phyloP scores from a whole-genome alignment of 2,888 invertebrate species.

The Ochlodes sylvanus region DNA sequence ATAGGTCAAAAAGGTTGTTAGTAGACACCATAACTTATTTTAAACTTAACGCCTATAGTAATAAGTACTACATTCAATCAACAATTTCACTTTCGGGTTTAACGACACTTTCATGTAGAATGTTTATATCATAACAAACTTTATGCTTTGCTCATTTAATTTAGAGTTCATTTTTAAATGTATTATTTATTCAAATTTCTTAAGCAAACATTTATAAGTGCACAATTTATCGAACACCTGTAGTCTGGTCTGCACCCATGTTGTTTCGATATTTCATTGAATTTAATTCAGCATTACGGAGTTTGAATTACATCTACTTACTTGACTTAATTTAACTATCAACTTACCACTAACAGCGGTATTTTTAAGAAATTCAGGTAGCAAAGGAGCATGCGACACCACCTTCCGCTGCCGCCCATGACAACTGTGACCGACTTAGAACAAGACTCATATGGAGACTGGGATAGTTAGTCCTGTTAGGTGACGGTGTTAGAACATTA shows the following conservation, averaged over 20 bases:
- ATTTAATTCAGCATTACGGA: background rate
- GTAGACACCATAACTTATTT: background rate
- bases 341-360: no score
- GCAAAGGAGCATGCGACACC: no score
- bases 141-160: background rate
- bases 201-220: conserved; percentile 6
- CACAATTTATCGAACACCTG: conserved; percentile 28
- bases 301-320: no score
- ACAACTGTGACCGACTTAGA: no score
- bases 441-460: no score
- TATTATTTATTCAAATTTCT: conserved; percentile 9
- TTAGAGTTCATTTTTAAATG: conserved; percentile 16
- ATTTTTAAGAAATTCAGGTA: no score
- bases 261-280: background rate
- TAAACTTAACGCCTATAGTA: background rate
- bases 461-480: no score
- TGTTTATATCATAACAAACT: background rate
- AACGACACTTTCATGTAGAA: conserved; percentile 28
- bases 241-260: no score
- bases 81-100: conserved; percentile 24
- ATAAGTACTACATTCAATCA: background rate
- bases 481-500: no score
- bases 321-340: no score
- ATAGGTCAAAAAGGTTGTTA: background rate
- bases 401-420: no score